Evolutionary conservation across 64 coral and sea anemone genomes (phyloP), one percentile per base, ranked within the genome.

Genomic region (Trachythela sp.): DNA sequence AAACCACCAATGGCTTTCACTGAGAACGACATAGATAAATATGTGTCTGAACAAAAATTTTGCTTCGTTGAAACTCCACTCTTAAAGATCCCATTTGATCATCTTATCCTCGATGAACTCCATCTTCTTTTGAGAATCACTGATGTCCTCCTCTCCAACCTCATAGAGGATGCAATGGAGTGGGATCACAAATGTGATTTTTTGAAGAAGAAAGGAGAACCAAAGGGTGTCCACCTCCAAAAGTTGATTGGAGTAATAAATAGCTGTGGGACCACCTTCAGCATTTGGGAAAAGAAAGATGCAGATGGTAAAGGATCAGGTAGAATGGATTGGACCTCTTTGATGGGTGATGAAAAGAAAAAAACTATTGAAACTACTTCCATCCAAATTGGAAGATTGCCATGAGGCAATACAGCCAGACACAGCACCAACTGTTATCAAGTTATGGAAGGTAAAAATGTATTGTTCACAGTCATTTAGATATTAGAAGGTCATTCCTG

Each of bases 261-360:
- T n/a, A n/a, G n/a, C n/a, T 94, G 92, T 94, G 92, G 90, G 18
- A 48, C 86, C 0, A 85, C 90, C 13, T 94, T 94, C 32, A 39
- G 30, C 86, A 72, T 92, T 26, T 92, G 90, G 94, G 94, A 86
- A 84, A 94, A 94, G 38, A 77, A 54, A 48, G 88, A 94, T 94
- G 89, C 80, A 89, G 89, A 94, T 77, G 93, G 89, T 7, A 91
- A 86, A 70, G 89, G 89, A 5, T 85, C 51, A 43, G 93, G 58
- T 9, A 91, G n/a, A n/a, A n/a, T n/a, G n/a, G n/a, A n/a, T n/a
- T n/a, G n/a, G n/a, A n/a, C n/a, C n/a, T n/a, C n/a, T 34, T 48
- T 91, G 18, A 94, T 94, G 86, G 93, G 93, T 32, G 75, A 88
- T 80, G 89, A 91, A 41, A 94, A 90, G 38, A 88, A 91, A 75